Evolutionary conservation across 2,797 vertebrate species (phyloP).

Genomic region (Perdix hodgsoniae): DNA sequence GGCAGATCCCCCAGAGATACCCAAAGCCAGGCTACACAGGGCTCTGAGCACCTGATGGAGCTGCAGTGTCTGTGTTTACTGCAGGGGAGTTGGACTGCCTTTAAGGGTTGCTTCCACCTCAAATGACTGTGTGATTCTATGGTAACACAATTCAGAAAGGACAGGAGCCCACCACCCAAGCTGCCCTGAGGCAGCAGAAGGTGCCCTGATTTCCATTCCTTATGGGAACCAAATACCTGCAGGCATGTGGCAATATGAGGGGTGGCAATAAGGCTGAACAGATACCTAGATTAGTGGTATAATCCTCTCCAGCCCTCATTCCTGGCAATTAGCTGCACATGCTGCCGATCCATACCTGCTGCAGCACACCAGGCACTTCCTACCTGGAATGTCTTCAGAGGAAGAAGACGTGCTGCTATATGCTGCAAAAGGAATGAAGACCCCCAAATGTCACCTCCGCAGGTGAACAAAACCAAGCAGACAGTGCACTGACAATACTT

Average conservation of each 20-base stretch:
- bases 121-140: too few species aligned
- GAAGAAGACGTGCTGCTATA: neutral
- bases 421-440: neutral
- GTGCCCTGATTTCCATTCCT: neutral
- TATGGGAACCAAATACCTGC: neutral
- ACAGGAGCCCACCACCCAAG: neutral
- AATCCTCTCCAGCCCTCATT: slow-evolving; percentile 28
- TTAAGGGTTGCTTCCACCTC: too few species aligned
- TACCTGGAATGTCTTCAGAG: neutral
- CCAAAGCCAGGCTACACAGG: too few species aligned
- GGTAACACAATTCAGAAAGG: too few species aligned
- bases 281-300: slow-evolving; percentile 17
- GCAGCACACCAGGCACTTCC: neutral
- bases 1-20: too few species aligned
- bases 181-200: neutral
- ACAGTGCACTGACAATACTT: neutral
- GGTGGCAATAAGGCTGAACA: neutral
- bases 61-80: too few species aligned
- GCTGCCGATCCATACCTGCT: slow-evolving; percentile 12
- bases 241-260: neutral
- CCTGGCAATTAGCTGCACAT: slow-evolving; percentile 38
- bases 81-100: too few species aligned
- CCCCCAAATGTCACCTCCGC: neutral
- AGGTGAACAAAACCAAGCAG: neutral
- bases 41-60: too few species aligned